phyloP scores from a whole-genome alignment of 2,797 vertebrate genomes.

The Thamnophis elegans region DNA sequence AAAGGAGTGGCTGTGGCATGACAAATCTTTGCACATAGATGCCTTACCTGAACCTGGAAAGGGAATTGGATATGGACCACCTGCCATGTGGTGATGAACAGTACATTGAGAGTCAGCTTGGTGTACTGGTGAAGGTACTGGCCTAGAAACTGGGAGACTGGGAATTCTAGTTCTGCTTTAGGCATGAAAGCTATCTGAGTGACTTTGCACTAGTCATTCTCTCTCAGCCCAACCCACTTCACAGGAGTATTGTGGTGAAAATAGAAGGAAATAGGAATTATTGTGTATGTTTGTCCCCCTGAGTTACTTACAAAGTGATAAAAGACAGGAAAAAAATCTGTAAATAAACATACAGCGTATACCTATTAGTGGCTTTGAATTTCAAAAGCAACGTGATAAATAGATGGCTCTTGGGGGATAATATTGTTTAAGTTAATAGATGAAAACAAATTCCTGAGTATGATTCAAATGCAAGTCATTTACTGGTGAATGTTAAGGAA shows the following conservation, averaged over 20 bases:
- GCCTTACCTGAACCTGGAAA: neutral
- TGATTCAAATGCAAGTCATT: neutral
- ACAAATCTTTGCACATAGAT: neutral
- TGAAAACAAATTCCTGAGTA: neutral
- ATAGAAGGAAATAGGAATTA: neutral
- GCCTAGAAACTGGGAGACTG: neutral
- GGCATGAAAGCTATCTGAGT: neutral
- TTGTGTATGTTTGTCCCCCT: neutral
- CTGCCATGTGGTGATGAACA: neutral
- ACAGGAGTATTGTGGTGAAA: neutral
- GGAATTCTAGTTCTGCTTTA: neutral
- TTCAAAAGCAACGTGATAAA: neutral
- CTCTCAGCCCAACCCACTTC: neutral
- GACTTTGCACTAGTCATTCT: neutral
- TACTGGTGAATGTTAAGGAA: neutral
- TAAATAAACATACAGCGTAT: neutral
- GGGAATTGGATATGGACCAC: neutral
- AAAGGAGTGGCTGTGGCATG: neutral
- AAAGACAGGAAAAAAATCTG: neutral
- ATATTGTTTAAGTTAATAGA: neutral
- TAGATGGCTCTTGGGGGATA: neutral
- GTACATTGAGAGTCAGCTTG: neutral
- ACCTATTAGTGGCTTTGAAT: neutral
- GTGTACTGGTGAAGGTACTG: neutral
- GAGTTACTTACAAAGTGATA: neutral